Evolutionary conservation across 2,888 invertebrate species (phyloP), one percentile per base, ranked within the genome.

Genomic region (Vanessa cardui): DNA sequence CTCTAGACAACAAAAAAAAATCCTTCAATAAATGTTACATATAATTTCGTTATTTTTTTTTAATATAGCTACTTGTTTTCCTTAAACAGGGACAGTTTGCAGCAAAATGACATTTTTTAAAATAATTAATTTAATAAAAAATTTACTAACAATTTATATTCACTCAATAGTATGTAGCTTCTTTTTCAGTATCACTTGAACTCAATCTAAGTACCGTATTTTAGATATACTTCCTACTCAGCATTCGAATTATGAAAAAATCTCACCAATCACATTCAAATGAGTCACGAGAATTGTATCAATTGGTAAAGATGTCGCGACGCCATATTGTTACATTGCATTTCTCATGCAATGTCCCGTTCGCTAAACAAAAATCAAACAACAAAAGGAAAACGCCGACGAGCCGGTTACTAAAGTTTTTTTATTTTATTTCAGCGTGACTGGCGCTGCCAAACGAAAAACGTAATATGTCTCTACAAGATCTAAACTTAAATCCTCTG

Each of bases 301-400:
- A 68, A 74, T 80, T 81, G 78, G 77, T 76, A 78, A 73, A 84
- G 81, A 85, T 68, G 83, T 83, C 80, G 79, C 78, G 84, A 80
- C 88, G 89, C 89, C 90, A 90, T 91, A 89, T 88, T 90, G 88
- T 90, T 89, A 84, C 86, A 86, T 88, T 90, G 88, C 90, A 91
- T 90, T 91, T 89, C 91, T 88, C 92, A 88, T 90, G 89, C 90
- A 84, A 90, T 91, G 89, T 90, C 87, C 89, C 89, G 89, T 88
- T 89, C 84, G 85, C 85, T 82, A 86, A 90, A 89, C 87, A 89
- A 91, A 91, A 91, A 91, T 91, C 86, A 88, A 89, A 85, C 84
- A 84, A 84, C 87, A 90, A 89, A 90, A 90, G 85, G 84, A 87
- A 89, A 90, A 89, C 86, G 88, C 90, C 87, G 89, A 88, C 90